A percentile compares a stretch with the other conserved stretches of the same genome.
phyloP scores from a whole-genome alignment of 1,140 invertebrate genomes.

The Magallana gigas region DNA sequence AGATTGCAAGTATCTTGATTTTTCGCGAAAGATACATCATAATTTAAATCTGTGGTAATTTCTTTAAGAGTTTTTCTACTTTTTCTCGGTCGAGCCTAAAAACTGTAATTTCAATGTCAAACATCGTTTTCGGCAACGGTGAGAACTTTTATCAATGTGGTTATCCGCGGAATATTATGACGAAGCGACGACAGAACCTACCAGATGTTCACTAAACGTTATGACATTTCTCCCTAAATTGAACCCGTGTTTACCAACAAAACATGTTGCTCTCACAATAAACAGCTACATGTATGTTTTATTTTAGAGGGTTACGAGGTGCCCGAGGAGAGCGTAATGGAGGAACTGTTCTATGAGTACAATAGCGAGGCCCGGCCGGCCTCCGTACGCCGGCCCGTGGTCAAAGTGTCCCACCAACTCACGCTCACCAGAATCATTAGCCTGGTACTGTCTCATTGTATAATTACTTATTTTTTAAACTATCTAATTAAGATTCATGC shows the following conservation, averaged over 20 bases:
- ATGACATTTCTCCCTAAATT: neutral
- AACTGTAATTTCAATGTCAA: no score
- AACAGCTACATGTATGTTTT: neutral
- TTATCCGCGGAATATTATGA: neutral
- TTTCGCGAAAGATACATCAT: no score
- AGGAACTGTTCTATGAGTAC: slow-evolving; percentile 20
- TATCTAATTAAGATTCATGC: no score
- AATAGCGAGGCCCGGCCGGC: slow-evolving; percentile 25
- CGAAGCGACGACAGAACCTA: neutral
- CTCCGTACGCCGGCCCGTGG: neutral
- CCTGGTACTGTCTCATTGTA: neutral
- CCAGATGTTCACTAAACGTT: neutral
- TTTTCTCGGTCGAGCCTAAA: no score
- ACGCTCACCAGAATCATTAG: slow-evolving; percentile 5
- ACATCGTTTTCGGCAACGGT: no score
- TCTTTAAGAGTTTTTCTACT: no score
- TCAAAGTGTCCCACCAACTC: slow-evolving; percentile 9
- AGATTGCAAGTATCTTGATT: no score
- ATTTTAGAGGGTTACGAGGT: neutral
- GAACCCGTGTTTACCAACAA: no score
- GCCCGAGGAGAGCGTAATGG: neutral
- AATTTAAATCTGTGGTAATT: no score
- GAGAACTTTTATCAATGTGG: neutral
- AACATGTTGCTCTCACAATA: neutral
- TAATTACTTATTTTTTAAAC: no score